Base-by-base conservation (phyloP, 2,888 invertebrate species). In the Parascotia fuliginaria region DNA sequence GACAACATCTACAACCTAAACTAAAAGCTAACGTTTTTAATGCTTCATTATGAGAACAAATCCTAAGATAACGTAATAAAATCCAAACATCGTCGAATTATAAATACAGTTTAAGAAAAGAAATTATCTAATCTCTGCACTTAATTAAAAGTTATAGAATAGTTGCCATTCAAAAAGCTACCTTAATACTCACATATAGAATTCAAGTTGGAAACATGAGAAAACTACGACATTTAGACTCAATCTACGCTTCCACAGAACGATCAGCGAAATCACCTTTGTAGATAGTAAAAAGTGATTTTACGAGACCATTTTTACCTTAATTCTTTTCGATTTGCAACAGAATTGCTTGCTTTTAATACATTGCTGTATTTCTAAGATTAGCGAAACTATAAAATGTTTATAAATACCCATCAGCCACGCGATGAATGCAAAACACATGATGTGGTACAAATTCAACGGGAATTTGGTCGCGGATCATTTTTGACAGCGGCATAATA, bases 221-320 rank as follows among this genome's bases (percentile, higher is more conserved):
- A 46, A 56, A 59, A 54, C 55, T 59, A 36, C 14, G 44, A 47
- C 55, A 55, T 59, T 60, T 48, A 52, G 41, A 62, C 46, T 58
- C 60, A 58, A 64, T 66, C 64, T 66, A 55, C 60, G 58, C 50
- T 62, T 66, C 49, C 54, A 43, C 60, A 38, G 40, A 62, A 59
- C 60, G 60, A 57, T 65, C 60, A 64, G 44, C 31, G 56, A 55
- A 63, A 68, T 65, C 65, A 68, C 70, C 63, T 59, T 50, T 60
- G 53, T 52, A 58, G 65, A 66, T 61, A 65, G 61, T 68, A 71
- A 70, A 73, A 63, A 63, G 64, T 54, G 61, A 70, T 63, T 71
- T 73, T 73, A 73, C 61, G 71, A 71, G 55, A 52, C 31, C 40
- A 55, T 47, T 51, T 57, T 54, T 58, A 57, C 52, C 53, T 55